phyloP scores from a whole-genome alignment of 2,888 invertebrate species.

The Drosophila anomalipes region DNA sequence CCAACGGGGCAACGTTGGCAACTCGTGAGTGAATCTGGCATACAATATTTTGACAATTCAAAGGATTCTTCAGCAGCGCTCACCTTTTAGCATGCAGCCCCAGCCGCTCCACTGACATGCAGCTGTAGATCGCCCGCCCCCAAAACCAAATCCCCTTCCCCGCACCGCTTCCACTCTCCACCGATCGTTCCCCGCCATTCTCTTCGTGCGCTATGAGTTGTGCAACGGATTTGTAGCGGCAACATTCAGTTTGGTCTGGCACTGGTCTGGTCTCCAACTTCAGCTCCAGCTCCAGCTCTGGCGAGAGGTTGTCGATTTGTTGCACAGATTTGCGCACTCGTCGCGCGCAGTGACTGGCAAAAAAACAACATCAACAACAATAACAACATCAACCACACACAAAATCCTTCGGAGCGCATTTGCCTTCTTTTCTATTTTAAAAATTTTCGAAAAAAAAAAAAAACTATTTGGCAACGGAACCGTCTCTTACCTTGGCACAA shows the following conservation, averaged over 20 bases:
- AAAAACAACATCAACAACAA: conserved; percentile 36
- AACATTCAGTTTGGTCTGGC: conserved; percentile 34
- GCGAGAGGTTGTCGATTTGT: conserved; percentile 71
- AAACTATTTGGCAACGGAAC: conserved; percentile 68
- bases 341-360: conserved; percentile 72
- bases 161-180: not conserved
- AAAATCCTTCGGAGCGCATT: conserved; percentile 60
- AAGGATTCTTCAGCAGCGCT: conserved; percentile 77
- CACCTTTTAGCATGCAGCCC: conserved; percentile 47
- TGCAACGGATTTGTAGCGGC: conserved; percentile 58
- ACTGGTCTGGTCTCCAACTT: conserved; percentile 9
- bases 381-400: conserved; percentile 5
- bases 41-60: conserved; percentile 82
- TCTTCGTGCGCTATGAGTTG: conserved; percentile 64
- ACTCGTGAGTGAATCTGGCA: conserved; percentile 79
- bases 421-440: conserved; percentile 63
- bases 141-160: not conserved
- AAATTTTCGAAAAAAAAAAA: conserved; percentile 42
- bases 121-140: conserved; percentile 44
- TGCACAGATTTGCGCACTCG: conserved; percentile 67
- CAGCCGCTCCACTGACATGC: conserved; percentile 45
- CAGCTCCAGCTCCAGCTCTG: conserved; percentile 16
- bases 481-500: conserved; percentile 78
- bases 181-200: conserved; percentile 5
- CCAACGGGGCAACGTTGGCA: conserved; percentile 37